Percentiles rank a stretch among this genome's conserved stretches.
phyloP scores from a whole-genome alignment of 2,797 vertebrate species.

The Synanceia verrucosa region DNA sequence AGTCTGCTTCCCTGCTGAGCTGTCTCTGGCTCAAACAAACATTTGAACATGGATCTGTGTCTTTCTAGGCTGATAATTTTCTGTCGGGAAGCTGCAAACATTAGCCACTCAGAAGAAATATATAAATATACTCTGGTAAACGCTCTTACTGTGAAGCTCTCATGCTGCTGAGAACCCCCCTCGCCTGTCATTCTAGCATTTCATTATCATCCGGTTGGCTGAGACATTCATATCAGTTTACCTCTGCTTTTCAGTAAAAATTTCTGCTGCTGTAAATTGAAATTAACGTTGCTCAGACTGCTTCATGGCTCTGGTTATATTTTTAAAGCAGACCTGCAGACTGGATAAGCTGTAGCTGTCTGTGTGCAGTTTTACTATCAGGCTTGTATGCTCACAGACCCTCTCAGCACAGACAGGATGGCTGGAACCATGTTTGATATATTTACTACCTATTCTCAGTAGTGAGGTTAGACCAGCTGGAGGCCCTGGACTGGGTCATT shows the following conservation, averaged over 20 bases:
- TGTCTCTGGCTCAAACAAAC: slow-evolving; percentile 38
- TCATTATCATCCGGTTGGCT: slow-evolving; percentile 57
- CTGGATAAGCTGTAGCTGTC: slow-evolving; percentile 49
- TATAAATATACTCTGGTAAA: slow-evolving; percentile 17
- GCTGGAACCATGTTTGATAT: slow-evolving; percentile 70
- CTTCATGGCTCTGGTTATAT: slow-evolving; percentile 33
- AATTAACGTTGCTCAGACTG: slow-evolving; percentile 33
- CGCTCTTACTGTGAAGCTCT: slow-evolving; percentile 12
- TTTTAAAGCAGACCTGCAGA: slow-evolving; percentile 52
- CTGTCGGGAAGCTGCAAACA: slow-evolving; percentile 48
- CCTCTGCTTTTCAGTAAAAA: slow-evolving; percentile 41
- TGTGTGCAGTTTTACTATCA: slow-evolving; percentile 63
- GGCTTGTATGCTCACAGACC: slow-evolving; percentile 25
- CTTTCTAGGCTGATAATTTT: slow-evolving; percentile 39
- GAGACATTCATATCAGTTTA: slow-evolving; percentile 62
- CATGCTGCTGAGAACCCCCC: background rate
- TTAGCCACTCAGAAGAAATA: slow-evolving; percentile 44
- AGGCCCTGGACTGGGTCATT: slow-evolving; percentile 72
- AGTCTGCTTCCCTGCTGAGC: slow-evolving; percentile 37
- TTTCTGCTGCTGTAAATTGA: slow-evolving; percentile 52
- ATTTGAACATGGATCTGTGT: slow-evolving; percentile 42
- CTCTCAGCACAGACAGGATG: slow-evolving; percentile 55
- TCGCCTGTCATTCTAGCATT: slow-evolving; percentile 44
- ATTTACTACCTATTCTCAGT: slow-evolving; percentile 73
- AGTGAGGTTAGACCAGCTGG: slow-evolving; percentile 62